Percentiles rank a stretch among this genome's conserved stretches.
These are phyloP conservation scores for Sebastes elongatus DNA, from an alignment of 2,797 vertebrate genomes.

Conservation along the genomic window DNA sequence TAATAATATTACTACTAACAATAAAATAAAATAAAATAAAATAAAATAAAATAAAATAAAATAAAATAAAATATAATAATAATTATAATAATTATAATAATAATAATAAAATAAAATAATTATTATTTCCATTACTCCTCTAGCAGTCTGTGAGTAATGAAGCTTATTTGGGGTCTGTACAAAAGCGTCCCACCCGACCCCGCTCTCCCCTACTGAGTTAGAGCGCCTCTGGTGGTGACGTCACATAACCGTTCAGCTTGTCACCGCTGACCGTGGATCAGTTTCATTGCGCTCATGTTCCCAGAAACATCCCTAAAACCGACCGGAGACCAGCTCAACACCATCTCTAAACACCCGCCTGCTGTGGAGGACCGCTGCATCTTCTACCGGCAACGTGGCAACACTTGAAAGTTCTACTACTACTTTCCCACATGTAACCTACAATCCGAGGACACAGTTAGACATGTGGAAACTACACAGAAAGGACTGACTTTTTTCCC, in stretches of 20 bases:
- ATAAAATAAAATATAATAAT: too few species aligned
- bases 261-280: slow-evolving; percentile 18
- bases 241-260: not conserved
- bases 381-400: slow-evolving; percentile 74
- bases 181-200: not conserved
- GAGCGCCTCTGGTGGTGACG: slow-evolving; percentile 14
- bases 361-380: not conserved
- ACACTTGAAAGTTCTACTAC: not conserved
- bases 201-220: not conserved
- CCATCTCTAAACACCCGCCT: not conserved
- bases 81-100: too few species aligned
- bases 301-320: not conserved
- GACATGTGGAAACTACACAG: not conserved
- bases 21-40: too few species aligned
- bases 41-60: too few species aligned
- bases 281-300: not conserved
- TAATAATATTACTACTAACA: too few species aligned
- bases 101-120: too few species aligned
- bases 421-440: not conserved
- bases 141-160: not conserved
- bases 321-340: slow-evolving; percentile 47
- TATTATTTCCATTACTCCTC: not conserved
- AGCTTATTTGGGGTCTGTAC: not conserved
- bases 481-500: not conserved
- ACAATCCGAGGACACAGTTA: not conserved